A percentile compares a stretch with the other conserved stretches of the same genome.
Conservation (phyloP, 2,113 vertebrate species). For the Trogon surrucura region DNA sequence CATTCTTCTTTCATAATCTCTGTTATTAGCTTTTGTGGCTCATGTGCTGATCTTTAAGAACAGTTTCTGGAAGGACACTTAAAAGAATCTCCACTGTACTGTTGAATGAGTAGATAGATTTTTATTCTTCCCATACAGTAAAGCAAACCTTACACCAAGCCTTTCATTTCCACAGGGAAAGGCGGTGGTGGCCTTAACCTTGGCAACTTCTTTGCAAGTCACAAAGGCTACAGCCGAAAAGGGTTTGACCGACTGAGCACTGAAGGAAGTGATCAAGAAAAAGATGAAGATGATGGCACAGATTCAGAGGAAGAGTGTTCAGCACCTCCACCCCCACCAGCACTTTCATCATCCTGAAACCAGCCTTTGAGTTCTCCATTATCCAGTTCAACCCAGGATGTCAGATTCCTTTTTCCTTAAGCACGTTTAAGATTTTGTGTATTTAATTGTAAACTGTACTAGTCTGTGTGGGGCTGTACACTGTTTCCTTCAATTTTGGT, state of each 20-base stretch:
- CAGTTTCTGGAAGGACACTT: background rate
- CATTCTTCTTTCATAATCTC: background rate
- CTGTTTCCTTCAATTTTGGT: slow-evolving; percentile 66
- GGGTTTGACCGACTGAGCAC: slow-evolving; percentile 97
- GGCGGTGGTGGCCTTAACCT: slow-evolving; percentile 88
- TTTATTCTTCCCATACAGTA: background rate
- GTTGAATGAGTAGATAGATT: background rate
- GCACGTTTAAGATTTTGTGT: slow-evolving; percentile 83
- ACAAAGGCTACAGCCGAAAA: slow-evolving; percentile 91
- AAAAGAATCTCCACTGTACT: background rate
- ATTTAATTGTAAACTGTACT: slow-evolving; percentile 86
- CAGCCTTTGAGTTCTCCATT: slow-evolving; percentile 6
- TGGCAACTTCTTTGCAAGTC: slow-evolving; percentile 94
- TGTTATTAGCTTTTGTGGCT: background rate
- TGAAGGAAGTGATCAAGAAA: slow-evolving; percentile 95
- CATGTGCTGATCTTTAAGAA: background rate
- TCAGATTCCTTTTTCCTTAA: slow-evolving; percentile 63
- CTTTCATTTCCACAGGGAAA: slow-evolving; percentile 80
- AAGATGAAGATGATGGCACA: slow-evolving; percentile 89
- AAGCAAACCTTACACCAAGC: background rate
- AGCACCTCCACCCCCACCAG: slow-evolving; percentile 71
- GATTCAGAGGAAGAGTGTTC: slow-evolving; percentile 95
- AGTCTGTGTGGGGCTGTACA: slow-evolving; percentile 86
- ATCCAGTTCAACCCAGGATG: slow-evolving; percentile 35
- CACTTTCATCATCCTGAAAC: slow-evolving; percentile 75